Evolutionary conservation across 2,113 vertebrate genomes (phyloP).

Genomic region (Spermophilus dauricus): DNA sequence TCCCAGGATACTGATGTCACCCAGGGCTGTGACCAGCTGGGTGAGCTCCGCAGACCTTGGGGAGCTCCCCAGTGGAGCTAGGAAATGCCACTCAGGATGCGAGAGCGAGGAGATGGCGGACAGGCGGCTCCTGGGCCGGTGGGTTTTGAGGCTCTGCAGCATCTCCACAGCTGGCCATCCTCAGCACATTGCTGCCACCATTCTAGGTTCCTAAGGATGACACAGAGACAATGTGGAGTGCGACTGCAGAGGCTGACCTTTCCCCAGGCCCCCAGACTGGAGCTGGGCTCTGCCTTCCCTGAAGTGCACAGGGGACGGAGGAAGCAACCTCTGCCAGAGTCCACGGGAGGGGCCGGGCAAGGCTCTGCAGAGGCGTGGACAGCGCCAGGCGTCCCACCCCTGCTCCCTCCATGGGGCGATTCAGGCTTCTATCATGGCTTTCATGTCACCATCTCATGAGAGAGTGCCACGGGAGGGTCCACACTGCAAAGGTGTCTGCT

Average conservation of each 20-base stretch:
- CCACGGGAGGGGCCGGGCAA: no score
- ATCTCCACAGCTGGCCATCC: fast-evolving
- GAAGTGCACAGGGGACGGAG: fast-evolving
- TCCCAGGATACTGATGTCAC: not conserved
- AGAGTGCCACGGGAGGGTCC: no score
- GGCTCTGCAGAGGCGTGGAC: no score
- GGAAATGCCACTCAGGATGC: no score
- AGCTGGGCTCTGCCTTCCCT: not conserved
- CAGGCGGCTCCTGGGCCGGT: not conserved
- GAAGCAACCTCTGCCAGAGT: not conserved
- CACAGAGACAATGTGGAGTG: not conserved
- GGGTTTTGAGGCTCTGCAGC: not conserved
- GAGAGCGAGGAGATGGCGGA: no score
- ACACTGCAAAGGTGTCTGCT: fast-evolving
- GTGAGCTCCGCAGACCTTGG: not conserved
- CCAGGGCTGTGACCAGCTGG: no score
- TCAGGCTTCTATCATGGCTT: not conserved
- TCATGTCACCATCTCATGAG: not conserved
- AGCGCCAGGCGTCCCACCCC: no score
- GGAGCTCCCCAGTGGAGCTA: not conserved
- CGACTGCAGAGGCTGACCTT: no score
- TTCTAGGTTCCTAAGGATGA: not conserved
- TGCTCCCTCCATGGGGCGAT: fast-evolving
- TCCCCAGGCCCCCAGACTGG: fast-evolving
- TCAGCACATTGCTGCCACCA: fast-evolving